These are phyloP conservation scores for Nicator chloris DNA, from an alignment of 2,113 vertebrate species.

Conservation along the genomic window DNA sequence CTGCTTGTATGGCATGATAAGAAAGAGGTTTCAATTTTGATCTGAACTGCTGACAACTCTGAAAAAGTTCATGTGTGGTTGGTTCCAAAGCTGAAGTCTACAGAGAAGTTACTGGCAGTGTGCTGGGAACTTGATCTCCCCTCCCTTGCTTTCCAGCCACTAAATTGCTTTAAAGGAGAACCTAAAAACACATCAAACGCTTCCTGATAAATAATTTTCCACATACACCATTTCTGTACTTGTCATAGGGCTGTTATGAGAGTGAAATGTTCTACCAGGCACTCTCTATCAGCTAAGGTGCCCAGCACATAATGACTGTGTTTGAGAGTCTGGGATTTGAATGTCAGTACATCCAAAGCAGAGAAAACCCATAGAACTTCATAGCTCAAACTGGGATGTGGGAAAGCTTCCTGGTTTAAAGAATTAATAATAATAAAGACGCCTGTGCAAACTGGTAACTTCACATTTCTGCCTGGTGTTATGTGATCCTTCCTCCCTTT, in stretches of 20 bases:
- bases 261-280: background rate
- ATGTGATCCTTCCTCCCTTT: conserved; percentile 56
- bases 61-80: background rate
- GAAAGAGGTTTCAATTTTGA: background rate
- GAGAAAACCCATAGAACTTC: background rate
- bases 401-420: conserved; percentile 29
- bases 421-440: background rate
- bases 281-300: background rate
- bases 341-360: background rate
- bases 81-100: background rate
- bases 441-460: conserved; percentile 13
- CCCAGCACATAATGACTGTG: background rate
- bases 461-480: background rate
- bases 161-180: conserved; percentile 2
- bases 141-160: background rate
- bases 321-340: background rate
- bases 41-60: background rate
- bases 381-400: background rate
- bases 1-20: background rate
- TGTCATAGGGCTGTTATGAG: background rate
- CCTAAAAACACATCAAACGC: conserved; percentile 22
- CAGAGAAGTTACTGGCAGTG: background rate
- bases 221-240: background rate
- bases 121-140: background rate
- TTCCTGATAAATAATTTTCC: conserved; percentile 45